Percentiles rank a stretch among this genome's conserved stretches.
These are phyloP conservation scores for Malurus melanocephalus DNA, from an alignment of 2,113 vertebrate genomes.

Conservation along the genomic window DNA sequence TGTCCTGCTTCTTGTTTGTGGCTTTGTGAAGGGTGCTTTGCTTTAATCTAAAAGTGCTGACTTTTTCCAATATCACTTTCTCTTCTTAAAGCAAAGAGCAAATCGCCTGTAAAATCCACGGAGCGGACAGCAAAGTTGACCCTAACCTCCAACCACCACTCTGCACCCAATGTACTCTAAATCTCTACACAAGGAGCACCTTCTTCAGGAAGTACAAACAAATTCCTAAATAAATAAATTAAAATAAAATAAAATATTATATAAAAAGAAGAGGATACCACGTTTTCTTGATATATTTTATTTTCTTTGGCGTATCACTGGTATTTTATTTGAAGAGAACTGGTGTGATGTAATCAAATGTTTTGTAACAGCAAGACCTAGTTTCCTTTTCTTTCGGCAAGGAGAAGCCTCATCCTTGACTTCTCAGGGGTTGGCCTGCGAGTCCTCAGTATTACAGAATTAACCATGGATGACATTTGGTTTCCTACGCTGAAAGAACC, in stretches of 20 bases:
- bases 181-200: constrained; percentile 80
- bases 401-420: constrained; percentile 56
- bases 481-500: constrained; percentile 36
- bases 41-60: constrained; percentile 90
- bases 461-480: constrained; percentile 33
- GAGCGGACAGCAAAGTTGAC: constrained; percentile 85
- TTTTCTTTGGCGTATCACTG: constrained; percentile 70
- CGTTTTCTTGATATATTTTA: constrained; percentile 62
- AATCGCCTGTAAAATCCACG: constrained; percentile 84
- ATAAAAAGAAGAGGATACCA: constrained; percentile 55
- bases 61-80: constrained; percentile 86
- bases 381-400: constrained; percentile 48
- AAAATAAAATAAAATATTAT: constrained; percentile 22
- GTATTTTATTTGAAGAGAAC: constrained; percentile 70
- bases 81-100: constrained; percentile 89
- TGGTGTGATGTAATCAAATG: constrained; percentile 66
- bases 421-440: constrained; percentile 65
- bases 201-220: constrained; percentile 75
- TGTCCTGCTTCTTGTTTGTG: constrained; percentile 86
- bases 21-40: constrained; percentile 89
- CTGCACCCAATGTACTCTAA: constrained; percentile 86
- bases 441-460: constrained; percentile 29
- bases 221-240: constrained; percentile 62
- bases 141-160: constrained; percentile 81
- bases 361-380: constrained; percentile 72